Base-by-base conservation (phyloP, 2,888 invertebrate species). In the Philereme vetulata region DNA sequence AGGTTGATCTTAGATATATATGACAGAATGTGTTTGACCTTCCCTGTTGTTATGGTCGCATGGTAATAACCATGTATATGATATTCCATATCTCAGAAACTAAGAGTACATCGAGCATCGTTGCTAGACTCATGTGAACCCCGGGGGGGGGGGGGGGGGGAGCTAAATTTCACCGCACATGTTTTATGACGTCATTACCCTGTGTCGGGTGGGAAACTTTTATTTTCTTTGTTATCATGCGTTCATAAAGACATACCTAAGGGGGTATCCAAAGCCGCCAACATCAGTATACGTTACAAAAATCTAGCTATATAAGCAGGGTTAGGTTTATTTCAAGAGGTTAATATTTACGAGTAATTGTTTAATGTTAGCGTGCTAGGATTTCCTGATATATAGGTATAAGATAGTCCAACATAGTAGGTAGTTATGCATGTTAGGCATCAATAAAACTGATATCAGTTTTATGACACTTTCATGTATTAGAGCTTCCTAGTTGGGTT, bases 171-270 rank as follows among this genome's bases (percentile, higher is more conserved):
- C 55, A 42, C 56, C 43, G 47, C 60, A 56, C 56, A 56, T 63
- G 55, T 62, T 64, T 67, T 61, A 67, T 67, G 65, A 67, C 55
- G 57, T 64, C 60, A 69, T 64, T 60, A 62, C 51, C 51, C 47
- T 46, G 50, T 33, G 62, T 47, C 32, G 44, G 56, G 47, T 60
- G 56, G 52, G 53, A 56, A 62, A 56, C 56, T 56, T 59, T 51
- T 52, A 54, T 64, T 64, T 60, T 58, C 57, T 60, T 60, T 55
- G 54, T 55, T 58, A 58, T 52, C 43, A n/a, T 57, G 34, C 53
- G 38, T 46, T 42, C 45, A 21, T 49, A 11, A 21, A 49, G 8
- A 49, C 21, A 49, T 38, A 38, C 35, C 52, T 49, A 38, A 34
- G 55, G 56, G 49, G 43, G 32, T 43, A 21, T 32, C 36, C 40